A percentile compares a stretch with the other conserved stretches of the same genome.
Conservation (phyloP, 2,113 vertebrate genomes). For the Myotis yumanensis region DNA sequence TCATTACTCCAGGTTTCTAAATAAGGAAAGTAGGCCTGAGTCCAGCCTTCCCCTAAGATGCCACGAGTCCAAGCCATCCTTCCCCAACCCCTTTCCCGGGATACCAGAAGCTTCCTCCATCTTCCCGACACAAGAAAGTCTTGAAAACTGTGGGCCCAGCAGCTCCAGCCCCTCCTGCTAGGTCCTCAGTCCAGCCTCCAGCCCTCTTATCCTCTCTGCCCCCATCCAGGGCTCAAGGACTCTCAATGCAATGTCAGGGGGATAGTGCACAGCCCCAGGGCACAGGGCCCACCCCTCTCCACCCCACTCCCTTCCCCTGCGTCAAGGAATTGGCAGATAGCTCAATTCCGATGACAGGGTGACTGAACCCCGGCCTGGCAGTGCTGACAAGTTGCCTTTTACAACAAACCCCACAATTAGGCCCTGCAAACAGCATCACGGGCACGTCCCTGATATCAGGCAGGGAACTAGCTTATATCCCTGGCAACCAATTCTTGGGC, state of each 20-base stretch:
- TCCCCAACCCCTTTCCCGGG: neutral
- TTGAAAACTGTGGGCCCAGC: too few species aligned
- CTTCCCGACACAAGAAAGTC: neutral
- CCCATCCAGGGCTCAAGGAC: neutral
- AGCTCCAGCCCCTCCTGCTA: neutral
- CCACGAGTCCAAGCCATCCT: neutral
- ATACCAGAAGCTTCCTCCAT: neutral
- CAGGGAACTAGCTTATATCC: conserved; percentile 76
- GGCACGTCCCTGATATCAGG: conserved; percentile 65
- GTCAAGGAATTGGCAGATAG: neutral
- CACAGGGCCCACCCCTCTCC: neutral
- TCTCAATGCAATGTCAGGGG: neutral
- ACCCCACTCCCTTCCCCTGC: neutral
- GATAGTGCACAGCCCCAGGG: neutral
- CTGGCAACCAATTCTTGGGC: conserved; percentile 74
- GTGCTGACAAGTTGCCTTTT: conserved; percentile 80
- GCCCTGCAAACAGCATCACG: conserved; percentile 67
- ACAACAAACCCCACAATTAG: conserved; percentile 82
- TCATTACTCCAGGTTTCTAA: neutral
- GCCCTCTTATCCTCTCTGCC: neutral
- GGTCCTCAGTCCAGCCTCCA: neutral
- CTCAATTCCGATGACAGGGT: conserved; percentile 73
- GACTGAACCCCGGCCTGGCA: conserved; percentile 59
- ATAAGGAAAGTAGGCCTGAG: conserved; percentile 28
- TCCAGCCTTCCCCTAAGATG: neutral